Evolutionary conservation across 2,113 vertebrate species (phyloP), one percentile per base, ranked within the genome.

Genomic region (Periophthalmus modestus): DNA sequence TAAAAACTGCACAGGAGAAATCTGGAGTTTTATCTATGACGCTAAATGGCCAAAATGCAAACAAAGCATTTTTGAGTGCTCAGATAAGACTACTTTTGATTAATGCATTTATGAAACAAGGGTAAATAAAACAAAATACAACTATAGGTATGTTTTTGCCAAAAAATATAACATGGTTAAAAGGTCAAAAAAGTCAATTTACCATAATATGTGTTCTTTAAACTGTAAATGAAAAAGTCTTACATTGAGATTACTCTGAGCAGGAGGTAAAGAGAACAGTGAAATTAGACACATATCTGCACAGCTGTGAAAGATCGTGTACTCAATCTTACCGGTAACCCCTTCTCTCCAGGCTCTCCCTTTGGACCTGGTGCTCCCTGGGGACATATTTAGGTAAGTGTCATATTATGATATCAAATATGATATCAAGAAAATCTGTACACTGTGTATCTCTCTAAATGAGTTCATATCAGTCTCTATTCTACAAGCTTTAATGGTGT

Each of bases 331-430:
- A 99, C 97, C 96, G 96, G 96, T 50, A 95, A 92, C 72, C 94
- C 96, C 90, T 95, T 97, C 63, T 96, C 95, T 47, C 97, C 97
- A 0, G 94, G 94, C 81, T 98, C 94, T 79, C 97, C 97, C 91
- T 95, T 95, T 67, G 89, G 92, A 71, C 97, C 97, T 5, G 93
- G 92, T 63, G 90, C 82, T 50, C 97, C 97, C 97, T 98, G 88
- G 15, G 23, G 61, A 71, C 14, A 23, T 82, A 82, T 83, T 66
- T 36, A 12, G 5, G 19, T 2, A 0, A 7, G 5, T 55, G 46
- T 61, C 54, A 73, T 14, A 23, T 72, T 15, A 57, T 36, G 54
- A 59, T 39, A 71, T 36, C 4, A 19, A 77, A 68, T 21, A n/a
- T 57, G n/a, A 57, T 23, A 52, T 52, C 4, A 6, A 5, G 16